phyloP scores from a whole-genome alignment of 2,797 vertebrate genomes.

The Oceanodroma leucorhoa region DNA sequence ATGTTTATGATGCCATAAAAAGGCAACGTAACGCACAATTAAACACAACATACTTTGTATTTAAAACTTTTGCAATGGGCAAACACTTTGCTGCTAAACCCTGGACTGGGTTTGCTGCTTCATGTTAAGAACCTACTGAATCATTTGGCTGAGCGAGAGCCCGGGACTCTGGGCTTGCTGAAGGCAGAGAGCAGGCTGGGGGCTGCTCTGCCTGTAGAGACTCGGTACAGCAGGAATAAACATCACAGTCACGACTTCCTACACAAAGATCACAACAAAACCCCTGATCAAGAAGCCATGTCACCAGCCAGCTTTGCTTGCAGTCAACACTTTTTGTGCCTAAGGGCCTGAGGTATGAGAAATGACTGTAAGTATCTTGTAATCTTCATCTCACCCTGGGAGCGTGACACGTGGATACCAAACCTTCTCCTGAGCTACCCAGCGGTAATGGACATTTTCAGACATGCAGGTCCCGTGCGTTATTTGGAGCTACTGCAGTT shows the following conservation, averaged over 20 bases:
- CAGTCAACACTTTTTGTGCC: accelerated
- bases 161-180: accelerated
- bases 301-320: neutral
- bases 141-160: accelerated
- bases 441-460: accelerated
- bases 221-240: accelerated
- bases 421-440: neutral
- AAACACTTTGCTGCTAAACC: neutral
- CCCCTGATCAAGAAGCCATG: accelerated
- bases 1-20: neutral
- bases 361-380: neutral
- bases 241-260: accelerated
- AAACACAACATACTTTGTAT: neutral
- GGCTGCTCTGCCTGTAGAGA: accelerated
- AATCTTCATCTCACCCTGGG: neutral
- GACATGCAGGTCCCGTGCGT: accelerated
- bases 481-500: too few relatives aligned
- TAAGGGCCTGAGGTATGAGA: neutral
- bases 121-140: accelerated
- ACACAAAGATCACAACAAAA: neutral
- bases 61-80: neutral
- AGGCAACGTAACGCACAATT: accelerated
- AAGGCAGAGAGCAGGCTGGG: neutral
- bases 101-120: neutral
- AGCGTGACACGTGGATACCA: accelerated